Evolutionary conservation across 2,113 vertebrate species (phyloP).

Genomic region (Rafetus swinhoei): DNA sequence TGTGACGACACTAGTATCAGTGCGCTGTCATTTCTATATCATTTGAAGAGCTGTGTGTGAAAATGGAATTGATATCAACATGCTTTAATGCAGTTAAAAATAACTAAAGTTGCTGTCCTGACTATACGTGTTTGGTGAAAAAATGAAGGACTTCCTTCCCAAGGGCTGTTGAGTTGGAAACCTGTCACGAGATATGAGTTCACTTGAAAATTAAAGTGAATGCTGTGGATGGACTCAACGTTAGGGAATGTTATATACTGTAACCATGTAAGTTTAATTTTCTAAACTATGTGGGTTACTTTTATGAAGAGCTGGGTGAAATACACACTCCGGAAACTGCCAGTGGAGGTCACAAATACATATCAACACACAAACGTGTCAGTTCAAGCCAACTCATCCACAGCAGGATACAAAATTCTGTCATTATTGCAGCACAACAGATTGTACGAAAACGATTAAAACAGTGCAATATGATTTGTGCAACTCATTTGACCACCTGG

Average conservation of each 20-base stretch:
- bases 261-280: background rate
- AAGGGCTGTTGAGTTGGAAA: slow-evolving; percentile 47
- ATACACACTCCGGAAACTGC: background rate
- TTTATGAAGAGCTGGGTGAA: background rate
- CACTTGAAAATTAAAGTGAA: background rate
- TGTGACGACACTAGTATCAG: slow-evolving; percentile 19
- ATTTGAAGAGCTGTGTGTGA: background rate
- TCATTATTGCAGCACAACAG: background rate
- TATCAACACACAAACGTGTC: fast-evolving
- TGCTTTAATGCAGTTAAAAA: slow-evolving; percentile 15
- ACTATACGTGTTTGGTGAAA: background rate
- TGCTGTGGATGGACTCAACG: background rate
- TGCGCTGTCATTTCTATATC: slow-evolving; percentile 41
- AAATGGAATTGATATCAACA: slow-evolving; percentile 36
- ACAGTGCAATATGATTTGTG: background rate
- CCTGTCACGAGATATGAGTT: background rate
- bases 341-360: fast-evolving
- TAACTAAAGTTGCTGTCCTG: slow-evolving; percentile 43
- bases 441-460: background rate
- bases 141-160: background rate
- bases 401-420: too few species aligned
- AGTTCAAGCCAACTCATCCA: background rate
- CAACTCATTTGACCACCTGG: background rate
- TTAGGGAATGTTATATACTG: background rate
- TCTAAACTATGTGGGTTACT: background rate